Base-by-base conservation (phyloP, 2,888 invertebrate genomes). In the Dendrolimus pini region DNA sequence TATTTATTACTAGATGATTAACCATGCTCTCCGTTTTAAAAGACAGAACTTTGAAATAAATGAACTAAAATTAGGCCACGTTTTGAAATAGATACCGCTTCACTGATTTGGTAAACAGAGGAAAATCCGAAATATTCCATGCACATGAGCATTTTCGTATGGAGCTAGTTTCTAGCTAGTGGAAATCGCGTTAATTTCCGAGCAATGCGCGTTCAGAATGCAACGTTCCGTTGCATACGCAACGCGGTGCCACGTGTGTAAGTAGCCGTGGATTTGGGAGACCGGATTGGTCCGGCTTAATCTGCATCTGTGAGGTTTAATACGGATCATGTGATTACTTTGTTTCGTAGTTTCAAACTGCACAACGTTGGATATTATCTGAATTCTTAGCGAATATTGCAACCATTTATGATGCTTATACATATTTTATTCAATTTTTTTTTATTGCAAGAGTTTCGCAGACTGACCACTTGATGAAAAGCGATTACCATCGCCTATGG, bases 261-360 rank as follows among this genome's bases (percentile, higher is more conserved):
- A 47, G 47, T 14, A 42, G 47, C 47, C 47, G 47, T 47, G 12
- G 47, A 47, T 47, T 47, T 47, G 9, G 47, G 47, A 12, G 9
- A 47, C 12, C 47, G 47, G 47, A 9, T 47, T 47, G 47, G 47
- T 10, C 47, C 47, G 47, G 47, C 6, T 47, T 47, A 47, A 47
- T 47, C 47, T 9, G 60, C 55, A 47, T 47, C 47, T 9, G 60
- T 55, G 59, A 18, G 53, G 41, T 42, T 47, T 47, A 47, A 9
- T 1, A 12, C 47, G 47, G 47, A 47, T 47, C 47, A 47, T 47
- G 12, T 12, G 47, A 47, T 47, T 47, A 47, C 2, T 47, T 47
- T 47, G 9, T 47, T 30, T 30, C 30, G 30, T 30, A 6, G 30
- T 30, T 30, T 30, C 30, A 30, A 30, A 30, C 30, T 6, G 30